These are phyloP conservation scores for Elgaria multicarinata DNA, from an alignment of 2,113 vertebrate genomes.

Conservation along the genomic window DNA sequence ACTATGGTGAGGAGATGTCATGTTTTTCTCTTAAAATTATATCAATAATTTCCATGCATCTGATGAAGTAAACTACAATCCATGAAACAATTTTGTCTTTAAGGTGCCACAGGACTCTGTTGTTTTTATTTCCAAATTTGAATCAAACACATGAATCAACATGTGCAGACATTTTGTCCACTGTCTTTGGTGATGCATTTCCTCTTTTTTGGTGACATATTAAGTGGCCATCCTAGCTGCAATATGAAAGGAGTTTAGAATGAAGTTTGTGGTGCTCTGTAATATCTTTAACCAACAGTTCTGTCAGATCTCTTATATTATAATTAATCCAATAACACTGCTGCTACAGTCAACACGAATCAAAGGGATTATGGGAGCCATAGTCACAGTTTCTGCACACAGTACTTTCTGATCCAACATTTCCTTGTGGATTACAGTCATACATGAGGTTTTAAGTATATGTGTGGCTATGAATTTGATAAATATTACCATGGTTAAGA, in stretches of 20 bases:
- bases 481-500: constrained; percentile 13
- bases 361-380: background rate
- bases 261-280: background rate
- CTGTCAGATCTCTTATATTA: background rate
- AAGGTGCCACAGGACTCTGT: too few relatives aligned
- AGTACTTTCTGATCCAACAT: background rate
- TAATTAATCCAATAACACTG: constrained; percentile 5
- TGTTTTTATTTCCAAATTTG: background rate
- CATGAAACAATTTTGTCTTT: too few relatives aligned
- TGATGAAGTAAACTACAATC: too few relatives aligned
- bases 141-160: background rate
- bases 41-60: background rate
- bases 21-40: background rate
- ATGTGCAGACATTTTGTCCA: background rate
- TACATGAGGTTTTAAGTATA: background rate
- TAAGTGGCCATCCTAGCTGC: background rate
- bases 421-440: background rate
- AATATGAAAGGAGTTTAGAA: background rate
- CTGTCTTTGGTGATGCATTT: background rate
- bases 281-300: background rate
- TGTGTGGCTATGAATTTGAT: background rate
- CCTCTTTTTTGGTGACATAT: background rate
- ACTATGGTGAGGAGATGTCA: too few relatives aligned
- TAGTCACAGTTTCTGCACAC: background rate
- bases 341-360: background rate